Evolutionary conservation across 1,140 invertebrate species (phyloP).

Genomic region (Drosophila willistoni): DNA sequence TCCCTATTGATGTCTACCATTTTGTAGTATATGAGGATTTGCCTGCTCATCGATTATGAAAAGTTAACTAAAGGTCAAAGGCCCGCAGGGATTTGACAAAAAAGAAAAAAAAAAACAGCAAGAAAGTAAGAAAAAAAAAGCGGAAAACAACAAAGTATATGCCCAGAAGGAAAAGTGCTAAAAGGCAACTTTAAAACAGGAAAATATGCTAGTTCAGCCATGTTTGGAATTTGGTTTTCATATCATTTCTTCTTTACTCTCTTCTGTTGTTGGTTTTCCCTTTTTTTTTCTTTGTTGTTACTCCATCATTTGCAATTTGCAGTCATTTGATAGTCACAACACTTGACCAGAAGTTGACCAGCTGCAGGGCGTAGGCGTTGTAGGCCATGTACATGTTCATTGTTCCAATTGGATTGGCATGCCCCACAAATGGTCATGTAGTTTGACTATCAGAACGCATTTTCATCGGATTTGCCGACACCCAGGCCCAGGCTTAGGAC

Average conservation of each 20-base stretch:
- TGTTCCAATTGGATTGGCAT: conserved; percentile 6
- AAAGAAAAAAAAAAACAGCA: neutral
- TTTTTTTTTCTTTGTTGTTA: neutral
- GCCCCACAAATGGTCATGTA: conserved; percentile 2
- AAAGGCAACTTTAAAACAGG: conserved; percentile 7
- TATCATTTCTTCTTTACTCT: neutral
- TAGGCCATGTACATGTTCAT: neutral
- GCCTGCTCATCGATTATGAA: conserved; percentile 12
- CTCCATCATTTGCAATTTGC: conserved; percentile 5
- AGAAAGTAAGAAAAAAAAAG: neutral
- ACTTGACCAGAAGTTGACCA: conserved; percentile 8
- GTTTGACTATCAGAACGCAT: neutral
- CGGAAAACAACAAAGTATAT: neutral
- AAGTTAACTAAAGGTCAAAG: conserved; percentile 14
- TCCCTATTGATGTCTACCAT: neutral
- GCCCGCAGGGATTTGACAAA: conserved; percentile 2
- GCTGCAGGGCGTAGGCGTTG: neutral
- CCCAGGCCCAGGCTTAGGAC: neutral
- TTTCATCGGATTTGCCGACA: neutral
- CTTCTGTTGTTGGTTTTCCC: neutral
- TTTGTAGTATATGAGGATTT: conserved; percentile 8
- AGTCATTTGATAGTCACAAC: conserved; percentile 12
- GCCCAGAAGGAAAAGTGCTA: conserved; percentile 2
- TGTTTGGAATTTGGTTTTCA: conserved; percentile 6
- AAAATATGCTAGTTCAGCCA: conserved; percentile 11